Percentiles rank a stretch among this genome's conserved stretches.
Conservation (phyloP, 1,140 invertebrate species). For the Platyscapa corneri region DNA sequence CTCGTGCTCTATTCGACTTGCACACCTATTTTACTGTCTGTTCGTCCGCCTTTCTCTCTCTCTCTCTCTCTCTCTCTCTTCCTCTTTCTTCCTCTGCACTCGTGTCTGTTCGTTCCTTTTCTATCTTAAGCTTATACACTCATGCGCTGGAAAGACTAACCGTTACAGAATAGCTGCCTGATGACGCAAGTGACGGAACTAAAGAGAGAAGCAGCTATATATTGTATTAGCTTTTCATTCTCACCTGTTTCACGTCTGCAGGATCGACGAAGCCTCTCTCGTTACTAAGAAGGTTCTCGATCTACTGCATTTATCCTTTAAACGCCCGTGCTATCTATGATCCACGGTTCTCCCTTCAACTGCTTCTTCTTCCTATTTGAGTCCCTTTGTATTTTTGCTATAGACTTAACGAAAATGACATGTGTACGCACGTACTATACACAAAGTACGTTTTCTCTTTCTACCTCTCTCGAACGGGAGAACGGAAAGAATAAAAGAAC, state of each 20-base stretch:
- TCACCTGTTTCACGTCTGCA: not conserved
- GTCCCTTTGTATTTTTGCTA: conserved; percentile 12
- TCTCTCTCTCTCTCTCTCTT: not conserved
- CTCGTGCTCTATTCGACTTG: not conserved
- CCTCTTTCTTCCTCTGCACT: not conserved
- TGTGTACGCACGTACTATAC: not conserved
- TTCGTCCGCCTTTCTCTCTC: not conserved
- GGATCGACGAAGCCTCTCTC: not conserved
- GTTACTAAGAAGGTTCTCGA: not conserved
- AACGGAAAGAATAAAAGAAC: not conserved
- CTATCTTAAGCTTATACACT: not conserved
- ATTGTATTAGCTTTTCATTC: not conserved
- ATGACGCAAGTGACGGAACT: conserved; percentile 4
- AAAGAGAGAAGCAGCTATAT: not conserved
- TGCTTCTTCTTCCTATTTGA: not conserved
- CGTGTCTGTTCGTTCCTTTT: not conserved
- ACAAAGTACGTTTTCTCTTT: not conserved
- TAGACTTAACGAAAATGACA: conserved; percentile 10
- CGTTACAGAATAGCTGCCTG: not conserved
- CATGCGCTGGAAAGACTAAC: not conserved
- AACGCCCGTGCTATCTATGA: not conserved
- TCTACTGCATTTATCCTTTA: not conserved
- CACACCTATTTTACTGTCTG: not conserved
- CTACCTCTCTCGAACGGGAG: not conserved
- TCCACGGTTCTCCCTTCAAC: not conserved